phyloP scores from a whole-genome alignment of 2,888 invertebrate species.

The Eupithecia abbreviata region DNA sequence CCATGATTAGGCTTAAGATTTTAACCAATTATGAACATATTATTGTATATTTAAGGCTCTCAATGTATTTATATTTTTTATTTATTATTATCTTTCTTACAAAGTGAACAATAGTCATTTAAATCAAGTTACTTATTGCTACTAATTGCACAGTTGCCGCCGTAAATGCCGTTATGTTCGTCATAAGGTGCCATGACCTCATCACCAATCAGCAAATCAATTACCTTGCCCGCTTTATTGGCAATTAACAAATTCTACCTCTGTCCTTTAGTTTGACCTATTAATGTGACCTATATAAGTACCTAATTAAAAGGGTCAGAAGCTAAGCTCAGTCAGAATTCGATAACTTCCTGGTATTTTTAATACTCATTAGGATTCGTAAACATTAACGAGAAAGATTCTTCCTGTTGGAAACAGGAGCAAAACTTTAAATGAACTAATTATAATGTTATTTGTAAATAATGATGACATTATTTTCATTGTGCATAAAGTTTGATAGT shows the following conservation, averaged over 20 bases:
- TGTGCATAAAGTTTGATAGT: neutral
- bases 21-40: neutral
- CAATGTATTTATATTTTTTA: neutral
- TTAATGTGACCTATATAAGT: conserved; percentile 37
- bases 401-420: neutral
- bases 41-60: neutral
- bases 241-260: conserved; percentile 57
- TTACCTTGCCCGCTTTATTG: conserved; percentile 54
- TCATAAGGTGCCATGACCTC: conserved; percentile 50
- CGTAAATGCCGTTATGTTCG: conserved; percentile 43
- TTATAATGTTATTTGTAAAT: neutral
- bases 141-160: conserved; percentile 34
- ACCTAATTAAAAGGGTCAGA: conserved; percentile 22
- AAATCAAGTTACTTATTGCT: conserved; percentile 23
- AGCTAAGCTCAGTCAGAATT: neutral
- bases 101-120: conserved; percentile 15
- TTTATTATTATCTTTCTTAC: neutral
- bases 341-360: neutral
- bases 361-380: conserved; percentile 17
- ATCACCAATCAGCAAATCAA: conserved; percentile 51
- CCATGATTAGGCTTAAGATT: neutral
- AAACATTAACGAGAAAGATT: neutral
- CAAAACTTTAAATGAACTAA: neutral
- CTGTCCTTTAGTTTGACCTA: conserved; percentile 46
- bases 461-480: neutral